These are phyloP conservation scores for Yponomeuta evonymella DNA, from an alignment of 2,888 invertebrate genomes.

Conservation along the genomic window DNA sequence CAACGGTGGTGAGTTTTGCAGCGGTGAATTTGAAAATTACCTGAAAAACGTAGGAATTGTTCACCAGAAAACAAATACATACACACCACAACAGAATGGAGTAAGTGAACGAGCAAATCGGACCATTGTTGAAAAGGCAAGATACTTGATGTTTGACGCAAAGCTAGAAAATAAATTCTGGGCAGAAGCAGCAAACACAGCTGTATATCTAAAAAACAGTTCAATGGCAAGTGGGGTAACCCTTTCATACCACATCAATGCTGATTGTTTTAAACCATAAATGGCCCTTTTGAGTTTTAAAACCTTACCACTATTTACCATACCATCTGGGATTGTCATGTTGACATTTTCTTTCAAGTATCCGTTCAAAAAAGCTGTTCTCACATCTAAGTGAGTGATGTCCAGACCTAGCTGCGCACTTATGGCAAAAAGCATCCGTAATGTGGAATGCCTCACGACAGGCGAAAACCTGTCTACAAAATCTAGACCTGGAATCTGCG, in stretches of 20 bases:
- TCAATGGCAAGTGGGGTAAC: background rate
- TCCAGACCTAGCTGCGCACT: conserved; percentile 16
- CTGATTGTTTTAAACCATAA: conserved; percentile 2
- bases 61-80: no score
- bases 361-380: conserved; percentile 14
- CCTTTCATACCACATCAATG: conserved; percentile 4
- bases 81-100: no score
- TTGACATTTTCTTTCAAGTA: background rate
- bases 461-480: conserved; percentile 15
- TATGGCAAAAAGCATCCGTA: conserved; percentile 9
- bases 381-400: background rate
- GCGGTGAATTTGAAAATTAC: no score
- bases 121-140: no score
- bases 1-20: no score
- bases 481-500: conserved; percentile 12
- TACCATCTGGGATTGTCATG: conserved; percentile 11
- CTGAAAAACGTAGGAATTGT: no score
- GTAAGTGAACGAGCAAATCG: no score
- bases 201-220: no score
- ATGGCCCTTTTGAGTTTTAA: conserved; percentile 15
- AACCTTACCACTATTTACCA: conserved; percentile 11
- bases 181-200: no score
- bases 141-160: no score
- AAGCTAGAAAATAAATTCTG: no score
- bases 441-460: conserved; percentile 12